Base-by-base conservation (phyloP, 2,888 invertebrate species). In the Synergus laeviventris region DNA sequence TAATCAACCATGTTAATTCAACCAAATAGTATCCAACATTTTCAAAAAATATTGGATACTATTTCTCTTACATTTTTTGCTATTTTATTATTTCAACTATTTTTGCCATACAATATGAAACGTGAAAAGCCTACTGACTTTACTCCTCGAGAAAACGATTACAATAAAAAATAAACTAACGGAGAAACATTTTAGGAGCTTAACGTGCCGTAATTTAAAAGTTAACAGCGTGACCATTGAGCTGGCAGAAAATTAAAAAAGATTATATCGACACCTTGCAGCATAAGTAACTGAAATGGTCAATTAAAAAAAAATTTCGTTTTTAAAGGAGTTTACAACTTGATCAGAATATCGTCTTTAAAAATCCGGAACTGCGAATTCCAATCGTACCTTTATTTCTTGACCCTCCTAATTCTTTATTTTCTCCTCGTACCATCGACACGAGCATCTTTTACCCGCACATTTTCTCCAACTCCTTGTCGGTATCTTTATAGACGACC, bases 401-500 rank as follows among this genome's bases (percentile, higher is more conserved):
- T n/a, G 2, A 62, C 38, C n/a, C 36, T 21, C 16, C 8, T 2
- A 62, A 62, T 62, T 49, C 45, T 66, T 45, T 70, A 24, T 70
- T 45, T 70, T 31, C 16, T n/a, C n/a, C 70, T 56, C 56, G 12
- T 56, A 12, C 11, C 56, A n/a, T 12, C 21, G 21, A 56, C 21
- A 49, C 8, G 16, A n/a, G 49, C 39, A 9, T 42, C 39, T 64
- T 64, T 64, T 11, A 21, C 18, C 18, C 11, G 64, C 64, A 64
- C 42, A 64, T 39, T 42, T 64, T 64, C 42, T 39, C 24, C 36
- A n/a, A 45, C 24, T 49, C 1, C 21, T 12, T 31, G 70, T 49
- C 31, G 31, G 70, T 70, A 70, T 70, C 70, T 70, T 70, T 70
- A 62, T 70, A 70, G 70, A 70, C 31, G 70, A 70, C 49, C 31